Base-by-base conservation (phyloP, 2,888 invertebrate species). In the Tipula lateralis region DNA sequence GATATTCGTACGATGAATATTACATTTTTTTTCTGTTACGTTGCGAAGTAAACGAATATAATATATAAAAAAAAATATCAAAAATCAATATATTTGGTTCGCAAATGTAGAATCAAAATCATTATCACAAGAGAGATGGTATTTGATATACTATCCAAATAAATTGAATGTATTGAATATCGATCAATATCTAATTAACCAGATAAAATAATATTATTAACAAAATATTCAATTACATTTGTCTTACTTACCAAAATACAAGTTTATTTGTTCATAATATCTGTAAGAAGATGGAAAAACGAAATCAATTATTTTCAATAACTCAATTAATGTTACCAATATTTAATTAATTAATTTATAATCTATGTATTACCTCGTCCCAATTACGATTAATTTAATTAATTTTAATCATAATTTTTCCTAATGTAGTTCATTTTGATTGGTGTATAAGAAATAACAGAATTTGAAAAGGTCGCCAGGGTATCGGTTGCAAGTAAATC, bases 191-290 rank as follows among this genome's bases (percentile, higher is more conserved):
- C 19, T 24, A 66, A 66, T 66, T 66, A 66, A 24, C 24, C 66
- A 24, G 66, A 66, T 66, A 66, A 66, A 66, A 66, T 19, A 66
- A 24, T 12, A 9, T 66, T 66, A 66, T 66, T 66, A 66, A 66
- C 66, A 66, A 66, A 66, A 66, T 66, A 66, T 66, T 24, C 66
- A 66, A 66, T 66, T 66, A 66, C 24, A n/a, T n/a, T n/a, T n/a
- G n/a, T n/a, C n/a, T n/a, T n/a, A n/a, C 66, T 66, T 66, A 66
- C 66, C 66, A 66, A 9, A n/a, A n/a, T 66, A 9, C 66, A 66
- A 66, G 66, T 66, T 66, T 24, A 66, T 24, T 24, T 24, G 24
- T 24, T 66, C 66, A 66, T 66, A 9, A 9, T 66, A 66, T 66
- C 66, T 66, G 66, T 24, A 66, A 66, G 9, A 66, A 66, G 5